These are phyloP conservation scores for Mus spicilegus DNA, from an alignment of 2,113 vertebrate genomes.

Conservation along the genomic window DNA sequence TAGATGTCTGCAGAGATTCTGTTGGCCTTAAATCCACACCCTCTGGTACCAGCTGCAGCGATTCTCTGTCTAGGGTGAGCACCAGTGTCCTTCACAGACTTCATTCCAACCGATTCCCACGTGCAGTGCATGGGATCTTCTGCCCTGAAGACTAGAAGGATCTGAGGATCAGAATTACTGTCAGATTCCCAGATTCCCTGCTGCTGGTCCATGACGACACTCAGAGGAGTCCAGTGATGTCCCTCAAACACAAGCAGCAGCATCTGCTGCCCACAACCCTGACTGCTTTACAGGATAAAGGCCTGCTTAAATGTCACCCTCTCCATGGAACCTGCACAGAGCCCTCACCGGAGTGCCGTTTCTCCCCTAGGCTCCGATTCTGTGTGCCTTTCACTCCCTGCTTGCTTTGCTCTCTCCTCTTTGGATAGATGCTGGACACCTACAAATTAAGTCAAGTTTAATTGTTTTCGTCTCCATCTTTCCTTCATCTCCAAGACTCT, in stretches of 20 bases:
- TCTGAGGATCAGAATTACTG: neutral
- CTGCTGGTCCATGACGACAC: neutral
- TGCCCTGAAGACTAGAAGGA: neutral
- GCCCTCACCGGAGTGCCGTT: neutral
- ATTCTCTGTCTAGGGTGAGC: neutral
- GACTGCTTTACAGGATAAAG: neutral
- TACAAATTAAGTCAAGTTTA: neutral
- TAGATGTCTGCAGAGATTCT: neutral
- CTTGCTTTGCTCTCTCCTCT: neutral
- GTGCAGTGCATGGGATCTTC: neutral
- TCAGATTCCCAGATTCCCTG: neutral
- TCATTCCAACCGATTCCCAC: neutral
- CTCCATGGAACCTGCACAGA: constrained; percentile 16
- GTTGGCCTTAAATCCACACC: neutral
- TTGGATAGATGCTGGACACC: neutral
- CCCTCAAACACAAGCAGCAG: neutral
- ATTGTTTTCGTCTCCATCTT: neutral
- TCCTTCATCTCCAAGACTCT: neutral
- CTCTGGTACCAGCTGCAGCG: neutral
- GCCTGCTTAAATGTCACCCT: constrained; percentile 64
- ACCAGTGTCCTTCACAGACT: fast-evolving
- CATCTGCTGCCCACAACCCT: fast-evolving
- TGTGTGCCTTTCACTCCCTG: neutral
- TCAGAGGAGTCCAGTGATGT: fast-evolving
- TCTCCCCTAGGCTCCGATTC: neutral